Evolutionary conservation across 2,113 vertebrate genomes (phyloP), one percentile per base, ranked within the genome.

Genomic region (Martes martes): DNA sequence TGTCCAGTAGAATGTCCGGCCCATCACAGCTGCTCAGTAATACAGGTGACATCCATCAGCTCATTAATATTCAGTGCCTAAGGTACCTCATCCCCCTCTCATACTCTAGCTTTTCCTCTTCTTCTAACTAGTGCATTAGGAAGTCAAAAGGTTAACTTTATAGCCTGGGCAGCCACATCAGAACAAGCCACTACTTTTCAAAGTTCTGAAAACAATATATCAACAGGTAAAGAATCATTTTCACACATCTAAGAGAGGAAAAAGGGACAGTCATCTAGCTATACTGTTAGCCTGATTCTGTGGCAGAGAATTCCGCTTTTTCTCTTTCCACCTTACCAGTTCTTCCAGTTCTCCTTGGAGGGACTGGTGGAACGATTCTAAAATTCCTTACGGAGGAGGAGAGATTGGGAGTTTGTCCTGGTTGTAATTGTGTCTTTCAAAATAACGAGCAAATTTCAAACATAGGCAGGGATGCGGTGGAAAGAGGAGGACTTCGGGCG

Each of bases 321-420:
- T 61, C 45, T 73, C 19, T 88, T 89, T 67, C 67, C 15, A 39
- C 23, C 26, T 14, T 26, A 86, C 13, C 24, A 52, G 13, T 85
- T 92, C 82, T 91, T 85, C n/a, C 21, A 96, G 67, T 90, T 95
- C 55, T 96, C 71, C 85, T 57, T 52, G 5, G 83, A 76, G 94
- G 67, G 42, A 74, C 7, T 14, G 5, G 67, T 78, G 28, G 89
- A 82, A 82, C 52, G 11, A 87, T 67, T 93, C 59, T 63, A 42
- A 89, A 93, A 83, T 83, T 52, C 87, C 45, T 67, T 79, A 73
- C 23, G 42, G 39, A 65, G n/a, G 45, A 86, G 92, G 42, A 80
- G 94, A 74, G 67, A 14, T 26, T 59, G 18, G 28, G 81, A 57
- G 11, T 80, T 55, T 92, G 23, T 89, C 61, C 79, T n/a, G 19